phyloP scores from a whole-genome alignment of 2,797 vertebrate genomes.

The Adelosebastes latens region DNA sequence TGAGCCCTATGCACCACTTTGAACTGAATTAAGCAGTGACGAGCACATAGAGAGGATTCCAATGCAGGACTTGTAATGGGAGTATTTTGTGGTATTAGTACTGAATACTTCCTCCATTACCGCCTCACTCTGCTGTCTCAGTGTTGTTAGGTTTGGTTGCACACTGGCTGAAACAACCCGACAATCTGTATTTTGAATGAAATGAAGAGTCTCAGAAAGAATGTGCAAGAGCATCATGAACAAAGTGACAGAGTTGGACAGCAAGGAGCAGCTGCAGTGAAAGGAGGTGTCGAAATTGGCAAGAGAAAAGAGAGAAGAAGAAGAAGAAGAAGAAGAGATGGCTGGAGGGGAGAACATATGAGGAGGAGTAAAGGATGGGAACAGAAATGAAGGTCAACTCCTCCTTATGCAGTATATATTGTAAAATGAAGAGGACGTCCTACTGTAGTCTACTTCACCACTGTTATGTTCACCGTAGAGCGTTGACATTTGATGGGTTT shows the following conservation, averaged over 20 bases:
- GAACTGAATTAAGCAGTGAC: too few relatives aligned
- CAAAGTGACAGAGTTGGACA: background rate
- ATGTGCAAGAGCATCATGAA: background rate
- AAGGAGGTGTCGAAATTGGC: background rate
- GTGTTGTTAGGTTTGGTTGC: background rate
- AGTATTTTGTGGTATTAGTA: background rate
- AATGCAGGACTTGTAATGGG: background rate
- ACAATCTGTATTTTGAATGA: background rate
- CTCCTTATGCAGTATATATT: background rate
- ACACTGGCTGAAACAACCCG: background rate
- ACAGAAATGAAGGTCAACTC: conserved; percentile 20
- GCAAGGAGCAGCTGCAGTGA: background rate
- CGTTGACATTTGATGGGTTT: conserved; percentile 29
- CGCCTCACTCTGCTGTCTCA: background rate
- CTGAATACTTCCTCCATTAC: background rate
- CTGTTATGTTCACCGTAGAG: background rate
- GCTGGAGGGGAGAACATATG: background rate
- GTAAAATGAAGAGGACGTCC: background rate
- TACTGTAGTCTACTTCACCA: conserved; percentile 3
- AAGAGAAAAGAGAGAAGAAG: background rate
- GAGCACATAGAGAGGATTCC: background rate
- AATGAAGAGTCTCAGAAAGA: background rate
- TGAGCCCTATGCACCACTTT: too few relatives aligned
- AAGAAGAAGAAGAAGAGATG: background rate
- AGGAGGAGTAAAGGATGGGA: background rate